Evolutionary conservation across 1,140 invertebrate genomes (phyloP).

Genomic region (Cotesia typhae): DNA sequence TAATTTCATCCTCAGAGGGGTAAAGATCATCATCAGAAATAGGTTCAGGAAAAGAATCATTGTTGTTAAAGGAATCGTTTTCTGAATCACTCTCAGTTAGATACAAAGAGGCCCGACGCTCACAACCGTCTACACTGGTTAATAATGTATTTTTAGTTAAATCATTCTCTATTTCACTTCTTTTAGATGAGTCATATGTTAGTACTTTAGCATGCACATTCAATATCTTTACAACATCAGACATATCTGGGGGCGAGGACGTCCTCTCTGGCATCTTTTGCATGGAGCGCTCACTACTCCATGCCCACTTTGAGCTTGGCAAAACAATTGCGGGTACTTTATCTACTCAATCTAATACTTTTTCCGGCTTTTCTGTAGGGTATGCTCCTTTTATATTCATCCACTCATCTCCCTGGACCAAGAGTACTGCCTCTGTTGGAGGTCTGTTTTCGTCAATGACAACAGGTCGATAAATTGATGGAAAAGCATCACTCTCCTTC

Average conservation of each 20-base stretch:
- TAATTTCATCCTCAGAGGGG: not conserved
- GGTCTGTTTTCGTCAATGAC: no score
- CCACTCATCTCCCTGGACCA: no score
- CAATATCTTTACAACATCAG: not conserved
- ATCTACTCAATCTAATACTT: not conserved
- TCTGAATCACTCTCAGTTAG: not conserved
- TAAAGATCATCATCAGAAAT: not conserved
- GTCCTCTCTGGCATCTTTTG: not conserved
- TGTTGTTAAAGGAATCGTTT: not conserved
- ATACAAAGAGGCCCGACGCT: not conserved
- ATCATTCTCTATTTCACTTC: not conserved
- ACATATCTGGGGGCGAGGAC: not conserved
- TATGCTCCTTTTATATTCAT: no score
- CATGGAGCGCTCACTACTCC: not conserved
- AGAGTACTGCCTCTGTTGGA: no score
- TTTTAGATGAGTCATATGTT: not conserved
- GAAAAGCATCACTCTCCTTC: no score
- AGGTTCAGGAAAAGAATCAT: not conserved
- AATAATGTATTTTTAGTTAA: not conserved
- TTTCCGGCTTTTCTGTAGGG: no score
- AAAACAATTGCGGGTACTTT: not conserved
- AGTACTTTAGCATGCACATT: not conserved
- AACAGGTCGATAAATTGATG: no score
- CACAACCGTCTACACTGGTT: not conserved
- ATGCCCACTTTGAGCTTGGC: not conserved